phyloP scores from a whole-genome alignment of 1,140 invertebrate genomes.

The Latrodectus geometricus region DNA sequence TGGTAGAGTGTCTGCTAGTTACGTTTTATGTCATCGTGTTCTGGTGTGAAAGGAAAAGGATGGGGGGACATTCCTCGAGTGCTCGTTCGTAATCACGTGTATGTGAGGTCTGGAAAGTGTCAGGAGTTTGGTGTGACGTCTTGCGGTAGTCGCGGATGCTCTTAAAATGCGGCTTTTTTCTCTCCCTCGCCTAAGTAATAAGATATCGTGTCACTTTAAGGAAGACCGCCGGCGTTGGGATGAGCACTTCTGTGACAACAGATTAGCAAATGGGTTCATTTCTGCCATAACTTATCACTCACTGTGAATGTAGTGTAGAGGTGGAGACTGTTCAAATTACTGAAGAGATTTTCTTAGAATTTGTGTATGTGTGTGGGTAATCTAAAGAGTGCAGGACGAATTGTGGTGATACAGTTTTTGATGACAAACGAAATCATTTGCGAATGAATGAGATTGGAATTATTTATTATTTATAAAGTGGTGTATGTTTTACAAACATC shows the following conservation, averaged over 20 bases:
- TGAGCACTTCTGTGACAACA: constrained; percentile 30
- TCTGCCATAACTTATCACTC: too few relatives aligned
- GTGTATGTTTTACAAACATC: too few relatives aligned
- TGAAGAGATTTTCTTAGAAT: too few relatives aligned
- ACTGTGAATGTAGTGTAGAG: too few relatives aligned
- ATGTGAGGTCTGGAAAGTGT: constrained; percentile 36
- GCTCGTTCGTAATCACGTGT: constrained; percentile 35
- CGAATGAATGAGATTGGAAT: too few relatives aligned
- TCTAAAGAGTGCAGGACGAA: too few relatives aligned
- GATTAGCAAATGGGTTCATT: constrained; percentile 22
- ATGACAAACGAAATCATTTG: too few relatives aligned
- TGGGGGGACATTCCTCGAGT: constrained; percentile 5
- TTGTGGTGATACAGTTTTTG: too few relatives aligned
- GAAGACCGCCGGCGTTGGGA: constrained; percentile 21
- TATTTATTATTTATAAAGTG: too few relatives aligned
- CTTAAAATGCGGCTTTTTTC: background rate
- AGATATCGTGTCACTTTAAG: constrained; percentile 33
- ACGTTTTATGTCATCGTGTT: background rate
- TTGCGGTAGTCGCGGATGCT: background rate
- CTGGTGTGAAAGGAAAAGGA: background rate
- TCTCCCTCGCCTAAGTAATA: background rate
- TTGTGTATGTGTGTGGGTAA: too few relatives aligned
- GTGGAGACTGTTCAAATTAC: too few relatives aligned
- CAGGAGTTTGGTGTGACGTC: constrained; percentile 17
- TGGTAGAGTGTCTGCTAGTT: background rate